Evolutionary conservation across 2,888 invertebrate species (phyloP).

Genomic region (Cosmopolites sordidus): DNA sequence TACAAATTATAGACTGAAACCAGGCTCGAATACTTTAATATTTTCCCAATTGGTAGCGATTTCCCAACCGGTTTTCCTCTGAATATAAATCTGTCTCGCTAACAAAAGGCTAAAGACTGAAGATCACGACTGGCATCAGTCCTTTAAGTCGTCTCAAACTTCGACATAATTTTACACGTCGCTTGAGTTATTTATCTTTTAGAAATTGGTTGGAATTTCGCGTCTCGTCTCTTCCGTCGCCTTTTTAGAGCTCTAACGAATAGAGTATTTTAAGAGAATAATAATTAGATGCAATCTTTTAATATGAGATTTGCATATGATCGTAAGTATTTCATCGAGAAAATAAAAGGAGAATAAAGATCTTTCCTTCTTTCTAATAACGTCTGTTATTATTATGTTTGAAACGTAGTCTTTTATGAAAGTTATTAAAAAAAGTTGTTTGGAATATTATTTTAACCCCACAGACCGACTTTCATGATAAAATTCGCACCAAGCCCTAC

Average conservation of each 20-base stretch:
- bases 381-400: no score
- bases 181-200: slow-evolving; percentile 28
- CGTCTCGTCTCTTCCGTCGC: slow-evolving; percentile 17
- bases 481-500: no score
- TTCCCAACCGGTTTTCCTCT: slow-evolving; percentile 8
- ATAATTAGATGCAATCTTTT: slow-evolving; percentile 7
- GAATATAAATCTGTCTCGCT: slow-evolving; percentile 25
- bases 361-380: no score
- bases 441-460: no score
- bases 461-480: no score
- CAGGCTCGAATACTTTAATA: no score
- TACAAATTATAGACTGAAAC: no score
- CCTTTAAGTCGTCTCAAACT: slow-evolving; percentile 25
- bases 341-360: no score
- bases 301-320: neutral
- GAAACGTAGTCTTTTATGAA: no score
- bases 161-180: slow-evolving; percentile 28
- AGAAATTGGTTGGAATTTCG: slow-evolving; percentile 23
- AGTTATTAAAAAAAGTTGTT: no score
- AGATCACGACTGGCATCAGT: slow-evolving; percentile 21
- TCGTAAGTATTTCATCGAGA: no score
- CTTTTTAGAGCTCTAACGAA: slow-evolving; percentile 3
- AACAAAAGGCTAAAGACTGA: slow-evolving; percentile 26
- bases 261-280: slow-evolving; percentile 4
- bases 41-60: slow-evolving; percentile 11